A percentile compares a stretch with the other conserved stretches of the same genome.
Conservation (phyloP, 2,888 invertebrate genomes). For the Drosophila melanosoma region DNA sequence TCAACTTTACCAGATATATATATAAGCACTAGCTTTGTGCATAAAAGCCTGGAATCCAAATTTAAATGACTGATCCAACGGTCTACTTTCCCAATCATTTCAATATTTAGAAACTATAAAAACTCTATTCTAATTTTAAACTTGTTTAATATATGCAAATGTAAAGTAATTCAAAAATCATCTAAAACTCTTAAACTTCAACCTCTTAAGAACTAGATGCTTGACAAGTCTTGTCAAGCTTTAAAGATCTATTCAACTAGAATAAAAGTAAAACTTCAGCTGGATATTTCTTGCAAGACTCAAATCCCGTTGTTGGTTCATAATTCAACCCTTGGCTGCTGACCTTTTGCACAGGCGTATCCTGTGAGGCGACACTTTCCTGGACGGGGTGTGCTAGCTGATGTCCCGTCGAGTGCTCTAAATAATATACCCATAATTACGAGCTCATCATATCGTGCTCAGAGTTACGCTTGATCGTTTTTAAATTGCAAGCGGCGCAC, state of each 20-base stretch:
- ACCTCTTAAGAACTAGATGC: neutral
- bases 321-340: slow-evolving; percentile 17
- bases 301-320: slow-evolving; percentile 3
- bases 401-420: slow-evolving; percentile 65
- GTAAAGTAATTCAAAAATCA: neutral
- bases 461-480: slow-evolving; percentile 77
- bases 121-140: neutral
- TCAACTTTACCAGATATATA: neutral
- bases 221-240: neutral
- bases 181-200: neutral
- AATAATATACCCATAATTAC: slow-evolving; percentile 68
- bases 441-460: slow-evolving; percentile 57
- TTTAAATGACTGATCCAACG: neutral
- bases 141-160: neutral
- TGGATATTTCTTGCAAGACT: neutral
- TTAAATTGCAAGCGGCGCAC: slow-evolving; percentile 71
- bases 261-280: slow-evolving; percentile 4
- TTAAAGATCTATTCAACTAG: neutral
- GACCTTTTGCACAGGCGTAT: slow-evolving; percentile 33
- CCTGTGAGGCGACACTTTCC: slow-evolving; percentile 10
- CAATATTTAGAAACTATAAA: neutral
- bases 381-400: neutral
- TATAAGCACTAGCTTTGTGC: neutral
- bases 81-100: neutral
- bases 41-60: neutral